A percentile compares a stretch with the other conserved stretches of the same genome.
These are phyloP conservation scores for Beaufortia kweichowensis DNA, from an alignment of 2,113 vertebrate genomes.

Conservation along the genomic window DNA sequence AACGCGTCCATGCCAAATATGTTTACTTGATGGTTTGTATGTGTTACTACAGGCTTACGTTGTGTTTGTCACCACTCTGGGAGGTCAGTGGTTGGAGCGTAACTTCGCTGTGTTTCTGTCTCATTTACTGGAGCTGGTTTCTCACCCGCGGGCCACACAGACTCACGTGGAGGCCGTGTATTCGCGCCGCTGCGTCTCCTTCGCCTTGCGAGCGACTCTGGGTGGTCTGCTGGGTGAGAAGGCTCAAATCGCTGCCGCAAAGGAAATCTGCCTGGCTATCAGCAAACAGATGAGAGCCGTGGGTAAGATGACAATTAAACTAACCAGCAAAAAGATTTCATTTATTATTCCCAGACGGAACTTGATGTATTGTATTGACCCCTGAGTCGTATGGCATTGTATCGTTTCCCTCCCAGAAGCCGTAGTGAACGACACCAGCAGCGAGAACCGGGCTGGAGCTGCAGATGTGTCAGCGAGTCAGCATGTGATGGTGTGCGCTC, in stretches of 20 bases:
- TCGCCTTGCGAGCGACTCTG: conserved; percentile 93
- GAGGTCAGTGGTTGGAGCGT: conserved; percentile 96
- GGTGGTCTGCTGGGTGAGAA: conserved; percentile 95
- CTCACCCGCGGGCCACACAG: conserved; percentile 95
- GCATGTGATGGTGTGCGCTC: conserved; percentile 97
- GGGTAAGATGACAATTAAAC: conserved; percentile 80
- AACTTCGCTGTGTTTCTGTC: conserved; percentile 95
- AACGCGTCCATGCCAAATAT: no score
- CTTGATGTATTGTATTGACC: no score
- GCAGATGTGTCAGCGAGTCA: conserved; percentile 95
- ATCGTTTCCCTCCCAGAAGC: conserved; percentile 82
- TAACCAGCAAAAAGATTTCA: background rate
- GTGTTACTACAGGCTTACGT: conserved; percentile 85
- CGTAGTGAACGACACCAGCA: conserved; percentile 91
- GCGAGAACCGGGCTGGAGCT: conserved; percentile 90
- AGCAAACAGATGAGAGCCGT: conserved; percentile 98
- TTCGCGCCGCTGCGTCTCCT: conserved; percentile 96
- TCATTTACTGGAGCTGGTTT: conserved; percentile 92
- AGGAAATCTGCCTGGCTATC: conserved; percentile 98
- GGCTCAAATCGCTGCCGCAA: conserved; percentile 96
- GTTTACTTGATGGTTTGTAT: no score
- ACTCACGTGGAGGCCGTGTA: conserved; percentile 98
- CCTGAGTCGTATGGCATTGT: no score
- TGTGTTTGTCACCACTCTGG: conserved; percentile 92
- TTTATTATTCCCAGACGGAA: no score